These are phyloP conservation scores for Drosophila barbarae DNA, from an alignment of 2,888 invertebrate genomes.

Conservation along the genomic window DNA sequence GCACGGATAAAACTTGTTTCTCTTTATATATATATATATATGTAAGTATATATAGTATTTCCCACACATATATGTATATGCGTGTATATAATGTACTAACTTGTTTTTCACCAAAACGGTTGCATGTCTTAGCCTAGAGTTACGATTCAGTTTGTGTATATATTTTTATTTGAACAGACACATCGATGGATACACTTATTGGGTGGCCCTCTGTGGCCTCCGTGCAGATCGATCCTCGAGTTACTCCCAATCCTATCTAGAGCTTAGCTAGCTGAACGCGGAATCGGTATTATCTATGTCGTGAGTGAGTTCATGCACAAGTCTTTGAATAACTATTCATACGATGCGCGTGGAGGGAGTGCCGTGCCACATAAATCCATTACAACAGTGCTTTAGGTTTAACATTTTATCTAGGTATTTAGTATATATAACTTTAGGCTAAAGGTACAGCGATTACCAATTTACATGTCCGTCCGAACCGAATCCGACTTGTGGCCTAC, in stretches of 20 bases:
- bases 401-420: constrained; percentile 44
- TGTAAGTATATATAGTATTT: constrained; percentile 40
- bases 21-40: constrained; percentile 34
- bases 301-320: constrained; percentile 33
- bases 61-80: constrained; percentile 44
- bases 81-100: constrained; percentile 40
- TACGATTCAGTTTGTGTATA: constrained; percentile 43
- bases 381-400: constrained; percentile 50
- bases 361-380: constrained; percentile 49
- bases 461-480: constrained; percentile 26
- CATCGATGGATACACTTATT: constrained; percentile 33
- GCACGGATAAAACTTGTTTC: constrained; percentile 67
- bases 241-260: constrained; percentile 26
- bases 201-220: background rate
- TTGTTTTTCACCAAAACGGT: constrained; percentile 57
- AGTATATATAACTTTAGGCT: constrained; percentile 9
- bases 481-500: constrained; percentile 4
- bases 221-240: constrained; percentile 8
- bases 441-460: constrained; percentile 41
- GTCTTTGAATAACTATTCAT: constrained; percentile 42
- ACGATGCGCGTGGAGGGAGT: constrained; percentile 32
- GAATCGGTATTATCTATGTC: background rate
- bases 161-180: constrained; percentile 37
- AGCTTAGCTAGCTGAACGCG: constrained; percentile 16
- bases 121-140: constrained; percentile 47